Evolutionary conservation across 2,888 invertebrate species (phyloP).

Genomic region (Thecophora atra): DNA sequence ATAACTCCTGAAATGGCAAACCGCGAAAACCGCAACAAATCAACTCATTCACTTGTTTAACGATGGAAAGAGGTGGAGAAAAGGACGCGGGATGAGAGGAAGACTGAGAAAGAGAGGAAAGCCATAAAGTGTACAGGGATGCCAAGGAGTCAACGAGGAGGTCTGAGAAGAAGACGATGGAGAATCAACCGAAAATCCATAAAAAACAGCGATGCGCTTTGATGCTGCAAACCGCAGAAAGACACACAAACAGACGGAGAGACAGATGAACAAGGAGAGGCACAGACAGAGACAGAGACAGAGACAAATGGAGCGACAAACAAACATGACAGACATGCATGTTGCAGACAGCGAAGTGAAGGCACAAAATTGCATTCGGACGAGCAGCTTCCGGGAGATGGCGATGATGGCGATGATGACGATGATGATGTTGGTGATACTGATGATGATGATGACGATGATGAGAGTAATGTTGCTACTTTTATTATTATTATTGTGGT

Average conservation of each 20-base stretch:
- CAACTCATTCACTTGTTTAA: not conserved
- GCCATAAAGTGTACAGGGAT: too few relatives aligned
- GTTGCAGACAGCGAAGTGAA: conserved; percentile 10
- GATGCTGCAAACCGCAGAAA: too few relatives aligned
- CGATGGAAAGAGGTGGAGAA: too few relatives aligned
- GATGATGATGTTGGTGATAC: not conserved
- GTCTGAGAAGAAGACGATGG: not conserved
- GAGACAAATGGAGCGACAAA: not conserved
- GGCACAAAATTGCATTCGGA: conserved; percentile 25
- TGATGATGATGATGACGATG: not conserved
- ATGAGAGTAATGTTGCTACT: not conserved
- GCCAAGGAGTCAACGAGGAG: not conserved
- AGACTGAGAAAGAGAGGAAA: too few relatives aligned
- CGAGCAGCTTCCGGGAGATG: conserved; percentile 24
- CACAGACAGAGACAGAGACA: not conserved
- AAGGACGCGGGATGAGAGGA: too few relatives aligned
- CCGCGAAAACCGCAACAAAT: not conserved
- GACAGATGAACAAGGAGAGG: not conserved
- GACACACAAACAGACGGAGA: not conserved
- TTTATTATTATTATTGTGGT: too few relatives aligned
- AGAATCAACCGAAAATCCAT: not conserved
- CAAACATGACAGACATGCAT: not conserved
- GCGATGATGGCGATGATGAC: conserved; percentile 8
- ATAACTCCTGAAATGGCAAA: conserved; percentile 17
- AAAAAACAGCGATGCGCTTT: not conserved